Evolutionary conservation across 2,113 vertebrate genomes (phyloP).

Genomic region (Clarias gariepinus): DNA sequence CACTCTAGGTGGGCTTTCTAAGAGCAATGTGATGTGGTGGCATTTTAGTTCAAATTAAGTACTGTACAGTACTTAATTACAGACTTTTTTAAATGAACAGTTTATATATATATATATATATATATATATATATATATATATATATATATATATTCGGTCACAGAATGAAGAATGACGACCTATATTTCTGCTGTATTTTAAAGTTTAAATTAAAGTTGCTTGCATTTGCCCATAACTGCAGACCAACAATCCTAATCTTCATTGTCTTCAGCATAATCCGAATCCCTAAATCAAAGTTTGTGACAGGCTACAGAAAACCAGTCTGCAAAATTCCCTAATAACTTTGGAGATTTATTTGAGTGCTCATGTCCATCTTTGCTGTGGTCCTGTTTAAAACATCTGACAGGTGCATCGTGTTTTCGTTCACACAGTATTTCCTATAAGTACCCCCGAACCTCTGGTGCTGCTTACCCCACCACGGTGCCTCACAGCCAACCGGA

Average conservation of each 20-base stretch:
- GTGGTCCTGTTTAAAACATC: neutral
- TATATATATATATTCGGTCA: too few species aligned
- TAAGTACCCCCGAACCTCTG: conserved; percentile 98
- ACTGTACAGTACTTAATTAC: neutral
- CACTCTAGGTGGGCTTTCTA: conserved; percentile 86
- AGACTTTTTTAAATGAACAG: neutral
- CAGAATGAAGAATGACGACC: neutral
- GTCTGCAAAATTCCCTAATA: neutral
- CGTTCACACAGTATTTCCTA: conserved; percentile 85
- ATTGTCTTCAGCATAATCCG: neutral
- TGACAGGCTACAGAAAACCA: neutral
- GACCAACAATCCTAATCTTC: neutral
- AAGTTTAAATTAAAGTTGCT: neutral
- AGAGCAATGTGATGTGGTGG: neutral
- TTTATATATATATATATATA: too few species aligned
- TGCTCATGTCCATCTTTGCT: neutral
- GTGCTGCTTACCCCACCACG: conserved; percentile 99
- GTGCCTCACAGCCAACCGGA: conserved; percentile 99
- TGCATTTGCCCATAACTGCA: neutral
- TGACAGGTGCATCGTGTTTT: neutral
- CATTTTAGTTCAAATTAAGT: neutral
- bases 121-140: too few species aligned
- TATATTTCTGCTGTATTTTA: neutral
- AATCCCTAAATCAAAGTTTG: neutral
- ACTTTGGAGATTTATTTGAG: neutral